Conservation (phyloP, 2,113 vertebrate genomes). For the Excalfactoria chinensis region DNA sequence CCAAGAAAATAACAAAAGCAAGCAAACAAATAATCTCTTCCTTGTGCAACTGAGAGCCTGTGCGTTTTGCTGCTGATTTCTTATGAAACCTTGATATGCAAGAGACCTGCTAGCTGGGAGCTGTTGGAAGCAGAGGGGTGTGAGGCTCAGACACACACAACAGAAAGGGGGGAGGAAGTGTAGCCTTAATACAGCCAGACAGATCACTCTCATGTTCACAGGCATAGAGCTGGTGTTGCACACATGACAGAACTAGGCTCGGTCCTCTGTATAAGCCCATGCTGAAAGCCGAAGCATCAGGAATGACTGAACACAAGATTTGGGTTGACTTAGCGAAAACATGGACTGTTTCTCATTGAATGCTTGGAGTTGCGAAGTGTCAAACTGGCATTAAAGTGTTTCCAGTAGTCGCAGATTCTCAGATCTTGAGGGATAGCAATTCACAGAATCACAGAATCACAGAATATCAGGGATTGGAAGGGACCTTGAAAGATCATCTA, state of each 20-base stretch:
- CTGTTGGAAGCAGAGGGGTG: slow-evolving; percentile 59
- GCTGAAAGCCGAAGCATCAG: neutral
- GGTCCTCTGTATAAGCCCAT: neutral
- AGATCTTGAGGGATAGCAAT: neutral
- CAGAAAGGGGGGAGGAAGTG: slow-evolving; percentile 44
- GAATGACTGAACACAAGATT: neutral
- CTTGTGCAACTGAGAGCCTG: slow-evolving; percentile 75
- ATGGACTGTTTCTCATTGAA: neutral
- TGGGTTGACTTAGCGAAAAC: neutral
- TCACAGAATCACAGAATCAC: neutral
- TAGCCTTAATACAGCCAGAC: slow-evolving; percentile 47
- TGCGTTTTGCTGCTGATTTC: slow-evolving; percentile 75
- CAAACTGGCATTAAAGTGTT: neutral
- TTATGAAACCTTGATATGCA: slow-evolving; percentile 71
- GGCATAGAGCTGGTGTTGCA: slow-evolving; percentile 10
- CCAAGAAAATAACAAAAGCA: slow-evolving; percentile 3
- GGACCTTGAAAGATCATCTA: no score
- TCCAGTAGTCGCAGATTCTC: neutral
- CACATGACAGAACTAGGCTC: slow-evolving; percentile 34
- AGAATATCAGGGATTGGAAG: no score
- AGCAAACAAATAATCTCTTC: slow-evolving; percentile 53
- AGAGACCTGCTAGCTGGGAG: slow-evolving; percentile 73
- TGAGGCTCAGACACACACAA: slow-evolving; percentile 37
- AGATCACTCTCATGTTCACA: neutral
- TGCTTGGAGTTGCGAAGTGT: neutral